Base-by-base conservation (phyloP, 2,797 vertebrate species). In the Melanotaenia pygmaea region DNA sequence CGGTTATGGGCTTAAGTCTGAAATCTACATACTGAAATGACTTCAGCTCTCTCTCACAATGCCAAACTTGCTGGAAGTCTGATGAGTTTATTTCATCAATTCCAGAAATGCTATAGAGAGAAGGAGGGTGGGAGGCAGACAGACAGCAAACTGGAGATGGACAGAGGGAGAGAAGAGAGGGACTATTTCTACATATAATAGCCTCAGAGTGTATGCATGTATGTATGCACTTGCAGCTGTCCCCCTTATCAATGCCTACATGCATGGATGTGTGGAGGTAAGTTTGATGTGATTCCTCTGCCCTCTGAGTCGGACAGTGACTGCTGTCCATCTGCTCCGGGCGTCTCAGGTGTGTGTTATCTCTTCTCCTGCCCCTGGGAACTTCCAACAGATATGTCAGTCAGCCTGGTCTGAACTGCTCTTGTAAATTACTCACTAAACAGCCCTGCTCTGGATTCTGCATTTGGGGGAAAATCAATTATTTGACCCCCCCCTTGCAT, bases 381-480 rank as follows among this genome's bases (percentile, higher is more conserved):
- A 92, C 92, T 86, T 88, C 90, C 88, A 74, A 83, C 89, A 91
- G 89, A 89, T 89, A 82, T 90, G 90, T 88, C 90, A 92, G 87
- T 93, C 92, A 92, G 87, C 76, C 80, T 59, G 66, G 50, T 77
- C 88, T 91, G 85, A 86, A 89, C 88, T 90, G 88, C 89, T 90
- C 89, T 93, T 92, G 92, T 93, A 93, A 93, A 94, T 93, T 89
- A 91, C 90, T 92, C 89, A 82, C 93, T 93, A 94, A 94, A 93
- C 90, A 92, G 92, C 89, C 90, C 89, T 88, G 88, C 86, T 87
- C 92, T 91, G 92, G 89, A 92, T 93, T 91, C 90, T 90, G 87
- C 91, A 91, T 94, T 93, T 53, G 86, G 84, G 84, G 88, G 84
- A 91, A 93, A 95, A 95, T 95, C 93, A 94, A 95, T 94, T 94